Base-by-base conservation (phyloP, 1,140 invertebrate genomes). In the Hesperophylax magnus region DNA sequence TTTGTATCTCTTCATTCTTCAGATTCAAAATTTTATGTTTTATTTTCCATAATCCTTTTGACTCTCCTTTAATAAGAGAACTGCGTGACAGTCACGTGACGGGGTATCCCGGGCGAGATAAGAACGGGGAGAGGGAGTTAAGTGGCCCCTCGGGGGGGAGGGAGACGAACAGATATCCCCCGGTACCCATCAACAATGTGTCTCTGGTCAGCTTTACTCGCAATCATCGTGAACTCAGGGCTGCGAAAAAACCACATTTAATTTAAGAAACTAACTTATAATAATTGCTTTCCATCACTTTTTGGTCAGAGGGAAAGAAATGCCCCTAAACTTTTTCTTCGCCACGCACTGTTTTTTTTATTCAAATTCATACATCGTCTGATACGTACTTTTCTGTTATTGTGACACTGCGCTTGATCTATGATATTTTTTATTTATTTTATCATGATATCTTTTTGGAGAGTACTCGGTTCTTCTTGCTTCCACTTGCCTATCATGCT, bases 61-160 rank as follows among this genome's bases (percentile, higher is more conserved):
- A 65, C n/a, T 65, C 61, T 9, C 15, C 1, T 65, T 71, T 53
- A 71, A 71, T 31, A 65, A 53, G 39, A 39, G 67, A 52, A 71
- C 67, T 71, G 67, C 67, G 67, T 71, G 67, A 52, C 67, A 71
- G 67, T 71, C 67, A 71, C 67, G 67, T 71, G 67, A 67, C 31
- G 63, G 63, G 63, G 47, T 39, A 53, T 71, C 67, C 47, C 67
- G 34, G 34, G 67, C 47, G 14, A 47, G 67, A 71, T 71, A 71
- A 71, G 39, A 17, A 47, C 63, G n/a, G 8, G 58, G 61, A 31
- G 20, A 65, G 67, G 67, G 39, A 39, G 39, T 18, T 71, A 52
- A 71, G 31, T 71, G 14, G 8, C 34, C 67, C 67, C 67, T 6
- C 15, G 67, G 67, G 67, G 39, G 67, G 18, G 39, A 9, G n/a